These are phyloP conservation scores for Eupleurogrammus muticus DNA, from an alignment of 2,797 vertebrate genomes.

Conservation along the genomic window DNA sequence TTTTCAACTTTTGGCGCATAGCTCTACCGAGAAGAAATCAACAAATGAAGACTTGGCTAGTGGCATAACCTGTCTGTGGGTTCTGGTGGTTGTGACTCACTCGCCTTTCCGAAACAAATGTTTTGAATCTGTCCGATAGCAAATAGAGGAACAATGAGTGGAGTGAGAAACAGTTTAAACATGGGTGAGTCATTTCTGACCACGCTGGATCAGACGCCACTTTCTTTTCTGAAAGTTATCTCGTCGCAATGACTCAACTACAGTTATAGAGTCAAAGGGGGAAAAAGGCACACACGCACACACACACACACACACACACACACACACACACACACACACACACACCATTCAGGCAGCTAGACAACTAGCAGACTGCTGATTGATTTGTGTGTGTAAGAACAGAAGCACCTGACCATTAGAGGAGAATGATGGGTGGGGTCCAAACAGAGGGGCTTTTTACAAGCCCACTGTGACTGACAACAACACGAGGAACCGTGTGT, in stretches of 20 bases:
- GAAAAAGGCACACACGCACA: slow-evolving; percentile 14
- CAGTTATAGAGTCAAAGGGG: slow-evolving; percentile 37
- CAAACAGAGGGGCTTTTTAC: slow-evolving; percentile 60
- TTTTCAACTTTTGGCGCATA: neutral
- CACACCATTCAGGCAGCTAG: slow-evolving; percentile 41
- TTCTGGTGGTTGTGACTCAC: slow-evolving; percentile 53
- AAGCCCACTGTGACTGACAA: slow-evolving; percentile 62
- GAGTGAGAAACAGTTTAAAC: slow-evolving; percentile 33
- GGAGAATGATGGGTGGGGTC: slow-evolving; percentile 50
- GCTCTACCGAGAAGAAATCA: slow-evolving; percentile 40
- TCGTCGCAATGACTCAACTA: slow-evolving; percentile 51
- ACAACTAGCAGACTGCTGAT: slow-evolving; percentile 71
- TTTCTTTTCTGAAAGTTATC: slow-evolving; percentile 47
- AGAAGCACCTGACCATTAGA: slow-evolving; percentile 71
- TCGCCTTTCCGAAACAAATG: neutral
- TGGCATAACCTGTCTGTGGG: slow-evolving; percentile 23
- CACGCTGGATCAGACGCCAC: slow-evolving; percentile 8
- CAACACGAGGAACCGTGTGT: slow-evolving; percentile 47
- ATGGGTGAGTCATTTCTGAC: slow-evolving; percentile 53
- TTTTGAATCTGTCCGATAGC: slow-evolving; percentile 29
- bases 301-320: slow-evolving; percentile 19
- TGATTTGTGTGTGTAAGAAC: slow-evolving; percentile 65
- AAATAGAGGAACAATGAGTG: slow-evolving; percentile 15
- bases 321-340: slow-evolving; percentile 17
- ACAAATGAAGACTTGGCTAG: slow-evolving; percentile 13